Conservation (phyloP, 2,797 vertebrate genomes). For the Falco biarmicus region DNA sequence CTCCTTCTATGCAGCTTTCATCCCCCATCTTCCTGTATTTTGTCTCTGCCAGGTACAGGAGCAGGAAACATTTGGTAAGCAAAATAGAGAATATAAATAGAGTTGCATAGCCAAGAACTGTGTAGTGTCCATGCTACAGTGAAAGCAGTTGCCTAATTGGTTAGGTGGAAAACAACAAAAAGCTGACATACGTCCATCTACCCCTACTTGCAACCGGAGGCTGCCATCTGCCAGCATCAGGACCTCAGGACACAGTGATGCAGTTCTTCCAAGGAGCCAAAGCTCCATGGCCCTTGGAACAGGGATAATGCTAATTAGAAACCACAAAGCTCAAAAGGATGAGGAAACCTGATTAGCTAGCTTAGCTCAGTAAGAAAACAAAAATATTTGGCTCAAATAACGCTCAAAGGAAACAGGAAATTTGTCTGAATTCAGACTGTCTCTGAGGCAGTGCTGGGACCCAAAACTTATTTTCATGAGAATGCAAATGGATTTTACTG, state of each 20-base stretch:
- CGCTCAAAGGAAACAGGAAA: neutral
- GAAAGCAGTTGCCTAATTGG: neutral
- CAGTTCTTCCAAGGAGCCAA: neutral
- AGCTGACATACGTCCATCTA: neutral
- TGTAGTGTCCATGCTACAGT: neutral
- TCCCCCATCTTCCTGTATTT: neutral
- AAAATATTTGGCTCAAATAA: constrained; percentile 3
- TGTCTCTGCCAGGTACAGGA: neutral
- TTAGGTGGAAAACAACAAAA: neutral
- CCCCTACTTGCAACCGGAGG: neutral
- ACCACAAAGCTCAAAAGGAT: neutral
- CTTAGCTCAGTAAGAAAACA: constrained; percentile 3
- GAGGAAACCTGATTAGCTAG: neutral
- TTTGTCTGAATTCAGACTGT: neutral
- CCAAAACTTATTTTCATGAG: neutral
- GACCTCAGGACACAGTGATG: neutral
- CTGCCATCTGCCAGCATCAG: neutral
- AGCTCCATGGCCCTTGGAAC: neutral
- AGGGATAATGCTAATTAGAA: constrained; percentile 38
- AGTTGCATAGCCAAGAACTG: neutral
- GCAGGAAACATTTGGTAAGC: neutral
- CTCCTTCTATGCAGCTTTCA: neutral
- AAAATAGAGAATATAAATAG: neutral
- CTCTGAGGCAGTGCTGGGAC: neutral
- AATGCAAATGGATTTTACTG: neutral